phyloP scores from a whole-genome alignment of 1,140 invertebrate species.

The Pseudomyrmex pallidus region DNA sequence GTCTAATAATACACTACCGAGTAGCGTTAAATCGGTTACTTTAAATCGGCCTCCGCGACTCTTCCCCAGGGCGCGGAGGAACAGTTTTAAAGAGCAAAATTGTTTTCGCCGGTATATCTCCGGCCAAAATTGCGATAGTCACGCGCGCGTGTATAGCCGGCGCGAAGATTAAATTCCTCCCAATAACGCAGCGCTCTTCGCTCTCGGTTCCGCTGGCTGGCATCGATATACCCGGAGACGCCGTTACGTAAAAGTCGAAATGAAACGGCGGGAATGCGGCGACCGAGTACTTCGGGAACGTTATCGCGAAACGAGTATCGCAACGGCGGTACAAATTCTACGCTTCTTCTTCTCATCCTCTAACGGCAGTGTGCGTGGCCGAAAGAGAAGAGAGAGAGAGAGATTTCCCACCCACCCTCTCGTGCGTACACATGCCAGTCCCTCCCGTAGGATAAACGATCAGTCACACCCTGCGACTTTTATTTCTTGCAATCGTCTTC shows the following conservation, averaged over 20 bases:
- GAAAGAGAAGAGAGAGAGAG: conserved; percentile 30
- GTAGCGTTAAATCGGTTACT: conserved; percentile 1
- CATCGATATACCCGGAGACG: conserved; percentile 62
- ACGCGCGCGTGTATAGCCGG: conserved; percentile 51
- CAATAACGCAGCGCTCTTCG: conserved; percentile 59
- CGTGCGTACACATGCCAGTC: conserved; percentile 57
- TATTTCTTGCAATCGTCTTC: conserved; percentile 80
- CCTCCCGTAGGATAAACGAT: conserved; percentile 77
- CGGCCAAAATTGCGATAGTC: conserved; percentile 19
- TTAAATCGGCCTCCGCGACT: neutral
- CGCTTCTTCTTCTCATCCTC: conserved; percentile 36
- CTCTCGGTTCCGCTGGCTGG: conserved; percentile 33
- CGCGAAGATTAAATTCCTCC: conserved; percentile 68
- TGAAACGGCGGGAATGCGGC: conserved; percentile 78
- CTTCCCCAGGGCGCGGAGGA: neutral
- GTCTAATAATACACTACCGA: neutral
- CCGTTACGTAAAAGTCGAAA: conserved; percentile 68
- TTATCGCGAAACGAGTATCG: conserved; percentile 74
- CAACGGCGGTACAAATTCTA: conserved; percentile 70
- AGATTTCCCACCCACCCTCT: conserved; percentile 33
- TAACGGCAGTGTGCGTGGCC: conserved; percentile 7
- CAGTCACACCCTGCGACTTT: conserved; percentile 82
- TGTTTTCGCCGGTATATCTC: conserved; percentile 22
- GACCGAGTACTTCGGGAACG: conserved; percentile 62
- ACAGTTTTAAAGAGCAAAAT: conserved; percentile 40